Evolutionary conservation across 2,888 invertebrate genomes (phyloP), one percentile per base, ranked within the genome.

Genomic region (Bhutanitis thaidina): DNA sequence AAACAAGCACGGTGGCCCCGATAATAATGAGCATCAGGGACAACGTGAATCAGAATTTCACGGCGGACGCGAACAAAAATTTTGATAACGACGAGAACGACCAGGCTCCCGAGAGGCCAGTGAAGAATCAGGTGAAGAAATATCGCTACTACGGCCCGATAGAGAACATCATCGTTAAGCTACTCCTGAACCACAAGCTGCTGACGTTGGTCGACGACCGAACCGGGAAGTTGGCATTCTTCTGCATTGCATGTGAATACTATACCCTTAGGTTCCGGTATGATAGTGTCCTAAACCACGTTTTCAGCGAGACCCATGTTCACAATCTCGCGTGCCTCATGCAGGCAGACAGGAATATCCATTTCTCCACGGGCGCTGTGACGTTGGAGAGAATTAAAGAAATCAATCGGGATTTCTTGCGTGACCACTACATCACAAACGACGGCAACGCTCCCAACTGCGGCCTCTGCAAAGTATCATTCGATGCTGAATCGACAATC

Each of bases 21-120:
- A 88, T 89, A 0, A 88, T 89, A 1, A 88, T 89, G 89, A 88
- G 88, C 49, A 89, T 89, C 27, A 83, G 87, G 25, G 89, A 89
- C 53, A 89, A 89, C 37, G 89, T 89, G 0, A 88, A 89, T 51
- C 88, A 89, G 53, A 88, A 88, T 48, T 88, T 88, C 52, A 69
- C 85, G 0, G 71, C 74, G 0, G 89, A 89, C 34, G 74, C 84
- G 0, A 88, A 87, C 43, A 89, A 84, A 57, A 88, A 77, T 51
- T 80, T 77, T 32, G 89, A 89, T 5, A 83, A 77, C 7, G 89
- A 89, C 3, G 89, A 89, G 0, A 75, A 67, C 29, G 87, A 89
- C 0, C 78, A 77, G 9, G 48, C 69, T 0, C 56, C 66, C 0
- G 89, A 89, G 8, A 87, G 76, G 54, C 83, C 81, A 0, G 43